These are phyloP conservation scores for Gastrophysa polygoni DNA, from an alignment of 2,888 invertebrate species.

Conservation along the genomic window DNA sequence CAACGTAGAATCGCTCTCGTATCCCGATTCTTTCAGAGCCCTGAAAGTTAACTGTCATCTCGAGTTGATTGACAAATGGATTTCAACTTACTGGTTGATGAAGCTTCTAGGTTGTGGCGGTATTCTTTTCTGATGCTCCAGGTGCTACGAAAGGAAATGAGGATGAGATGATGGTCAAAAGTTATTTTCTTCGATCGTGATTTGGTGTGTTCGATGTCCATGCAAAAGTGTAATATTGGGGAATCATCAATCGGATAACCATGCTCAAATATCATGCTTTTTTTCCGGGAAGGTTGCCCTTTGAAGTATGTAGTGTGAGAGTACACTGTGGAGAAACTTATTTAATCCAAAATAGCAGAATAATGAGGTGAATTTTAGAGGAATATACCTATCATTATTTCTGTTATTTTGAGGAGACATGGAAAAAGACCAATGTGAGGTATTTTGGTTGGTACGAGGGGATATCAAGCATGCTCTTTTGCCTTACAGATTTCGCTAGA, in stretches of 20 bases:
- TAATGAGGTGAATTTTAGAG: background rate
- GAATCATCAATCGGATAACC: background rate
- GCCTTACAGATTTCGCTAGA: constrained; percentile 73
- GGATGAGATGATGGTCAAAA: constrained; percentile 3
- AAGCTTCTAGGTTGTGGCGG: constrained; percentile 72
- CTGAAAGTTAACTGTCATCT: constrained; percentile 56
- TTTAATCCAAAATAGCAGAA: constrained; percentile 10
- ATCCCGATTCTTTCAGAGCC: constrained; percentile 87
- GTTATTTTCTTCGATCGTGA: background rate
- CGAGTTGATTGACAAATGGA: background rate
- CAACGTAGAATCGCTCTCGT: constrained; percentile 89
- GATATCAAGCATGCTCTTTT: constrained; percentile 31
- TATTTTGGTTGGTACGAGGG: constrained; percentile 9
- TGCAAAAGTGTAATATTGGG: background rate
- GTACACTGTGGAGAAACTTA: background rate
- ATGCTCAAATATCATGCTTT: constrained; percentile 11
- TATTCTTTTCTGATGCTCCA: constrained; percentile 73
- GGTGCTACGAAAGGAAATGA: constrained; percentile 62
- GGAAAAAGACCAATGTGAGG: background rate
- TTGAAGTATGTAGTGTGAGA: background rate
- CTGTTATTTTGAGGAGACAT: constrained; percentile 25
- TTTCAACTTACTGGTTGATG: constrained; percentile 75
- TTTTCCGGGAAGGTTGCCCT: background rate
- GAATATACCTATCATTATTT: background rate
- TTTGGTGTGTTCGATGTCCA: background rate